Conservation (phyloP, 2,797 vertebrate species). For the Myiotriccus ornatus region DNA sequence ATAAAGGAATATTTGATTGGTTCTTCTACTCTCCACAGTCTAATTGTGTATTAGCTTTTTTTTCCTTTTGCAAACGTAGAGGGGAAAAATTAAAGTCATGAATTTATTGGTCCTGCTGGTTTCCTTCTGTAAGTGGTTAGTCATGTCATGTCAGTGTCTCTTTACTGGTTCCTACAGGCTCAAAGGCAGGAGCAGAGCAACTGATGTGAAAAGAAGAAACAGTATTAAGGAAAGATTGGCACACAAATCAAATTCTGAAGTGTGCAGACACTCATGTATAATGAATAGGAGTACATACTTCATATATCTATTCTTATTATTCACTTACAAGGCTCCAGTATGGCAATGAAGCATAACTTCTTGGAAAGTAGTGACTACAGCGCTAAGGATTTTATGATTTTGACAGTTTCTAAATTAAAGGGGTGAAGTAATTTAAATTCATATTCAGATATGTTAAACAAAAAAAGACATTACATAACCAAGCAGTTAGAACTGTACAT, state of each 20-base stretch:
- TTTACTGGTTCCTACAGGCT: not conserved
- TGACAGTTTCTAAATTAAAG: slow-evolving; percentile 63
- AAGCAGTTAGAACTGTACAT: slow-evolving; percentile 49
- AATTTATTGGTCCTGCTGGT: not conserved
- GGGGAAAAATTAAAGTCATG: not conserved
- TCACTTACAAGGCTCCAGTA: not conserved
- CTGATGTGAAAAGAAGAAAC: not conserved
- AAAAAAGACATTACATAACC: slow-evolving; percentile 65
- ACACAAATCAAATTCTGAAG: not conserved
- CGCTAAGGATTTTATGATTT: not conserved
- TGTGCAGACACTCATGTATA: not conserved
- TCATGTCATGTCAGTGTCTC: not conserved
- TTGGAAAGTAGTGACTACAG: slow-evolving; percentile 8
- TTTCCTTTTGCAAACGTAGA: not conserved
- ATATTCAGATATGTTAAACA: slow-evolving; percentile 61
- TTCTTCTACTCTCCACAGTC: not conserved
- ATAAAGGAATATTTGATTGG: not conserved
- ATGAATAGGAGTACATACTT: not conserved
- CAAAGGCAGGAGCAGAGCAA: not conserved
- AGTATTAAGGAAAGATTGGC: not conserved
- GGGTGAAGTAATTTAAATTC: slow-evolving; percentile 50
- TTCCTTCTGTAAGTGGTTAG: not conserved
- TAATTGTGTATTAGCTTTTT: not conserved
- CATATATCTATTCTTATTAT: not conserved
- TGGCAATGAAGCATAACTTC: slow-evolving; percentile 16